Evolutionary conservation across 2,888 invertebrate genomes (phyloP), one percentile per base, ranked within the genome.

Genomic region (Caenorhabditis japonica): DNA sequence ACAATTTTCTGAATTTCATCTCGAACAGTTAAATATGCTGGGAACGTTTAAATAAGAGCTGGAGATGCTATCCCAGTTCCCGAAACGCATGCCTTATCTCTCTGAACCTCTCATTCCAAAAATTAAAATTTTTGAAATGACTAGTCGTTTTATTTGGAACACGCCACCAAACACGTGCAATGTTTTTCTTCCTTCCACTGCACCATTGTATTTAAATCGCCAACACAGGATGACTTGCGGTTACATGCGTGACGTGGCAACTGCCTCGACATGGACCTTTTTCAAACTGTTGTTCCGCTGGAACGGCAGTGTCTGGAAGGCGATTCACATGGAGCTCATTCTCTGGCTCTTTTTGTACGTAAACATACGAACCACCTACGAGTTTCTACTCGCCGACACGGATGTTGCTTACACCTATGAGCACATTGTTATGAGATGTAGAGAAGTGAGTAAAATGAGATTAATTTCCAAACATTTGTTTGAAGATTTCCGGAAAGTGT

Each of bases 181-280:
- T n/a, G n/a, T n/a, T n/a, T n/a, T n/a, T n/a, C n/a, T n/a, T n/a
- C n/a, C n/a, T n/a, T n/a, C n/a, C n/a, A n/a, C n/a, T n/a, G n/a
- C n/a, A n/a, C n/a, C n/a, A n/a, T n/a, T n/a, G n/a, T n/a, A n/a
- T n/a, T n/a, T n/a, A n/a, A n/a, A n/a, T n/a, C n/a, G n/a, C n/a
- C n/a, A n/a, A n/a, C n/a, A n/a, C n/a, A n/a, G n/a, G n/a, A 82
- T 82, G 82, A 82, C 82, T 27, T 76, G 78, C 38, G 74, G 76
- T 19, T 82, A 82, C 58, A 81, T 81, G 81, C 70, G 72, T 25
- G 60, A 75, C 21, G 81, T 76, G 53, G 75, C 79, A 3, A 80
- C 79, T 8, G 82, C 81, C 39, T 75, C 71, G 44, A 53, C 71
- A 5, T 62, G 56, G 53, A 80, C 77, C 1, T 82, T 82, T 44